Conservation (phyloP, 1,140 invertebrate species). For the Drosophila saltans region DNA sequence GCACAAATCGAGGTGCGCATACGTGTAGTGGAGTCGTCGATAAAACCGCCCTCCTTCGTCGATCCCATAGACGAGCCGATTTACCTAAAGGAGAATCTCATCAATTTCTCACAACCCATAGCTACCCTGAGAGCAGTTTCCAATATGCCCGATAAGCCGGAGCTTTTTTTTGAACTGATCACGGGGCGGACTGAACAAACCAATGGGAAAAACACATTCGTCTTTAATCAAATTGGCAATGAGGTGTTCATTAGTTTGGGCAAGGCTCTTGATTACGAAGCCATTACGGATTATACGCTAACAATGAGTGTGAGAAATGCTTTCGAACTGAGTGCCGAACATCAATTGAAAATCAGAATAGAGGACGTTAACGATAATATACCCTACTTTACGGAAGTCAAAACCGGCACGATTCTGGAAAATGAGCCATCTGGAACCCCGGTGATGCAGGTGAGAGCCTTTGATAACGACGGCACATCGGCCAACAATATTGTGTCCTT, state of each 20-base stretch:
- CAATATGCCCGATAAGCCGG: slow-evolving; percentile 88
- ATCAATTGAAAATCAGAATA: slow-evolving; percentile 89
- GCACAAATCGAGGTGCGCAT: slow-evolving; percentile 90
- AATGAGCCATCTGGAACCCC: slow-evolving; percentile 91
- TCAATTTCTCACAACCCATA: slow-evolving; percentile 87
- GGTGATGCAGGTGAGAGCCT: slow-evolving; percentile 93
- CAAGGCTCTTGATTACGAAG: slow-evolving; percentile 91
- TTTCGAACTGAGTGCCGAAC: slow-evolving; percentile 90
- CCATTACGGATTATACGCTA: slow-evolving; percentile 91
- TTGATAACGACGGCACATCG: slow-evolving; percentile 93
- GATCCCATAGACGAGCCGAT: slow-evolving; percentile 86
- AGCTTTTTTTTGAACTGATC: slow-evolving; percentile 91
- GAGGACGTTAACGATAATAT: slow-evolving; percentile 95
- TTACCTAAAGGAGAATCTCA: slow-evolving; percentile 89
- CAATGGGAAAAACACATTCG: slow-evolving; percentile 91
- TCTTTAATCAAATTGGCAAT: slow-evolving; percentile 87
- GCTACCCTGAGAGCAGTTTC: slow-evolving; percentile 88
- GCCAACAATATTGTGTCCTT: slow-evolving; percentile 92
- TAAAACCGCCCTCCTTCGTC: slow-evolving; percentile 91
- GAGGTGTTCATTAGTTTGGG: slow-evolving; percentile 89
- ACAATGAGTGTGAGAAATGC: slow-evolving; percentile 93
- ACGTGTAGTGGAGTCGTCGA: slow-evolving; percentile 93
- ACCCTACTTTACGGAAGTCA: slow-evolving; percentile 91
- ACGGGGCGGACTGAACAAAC: slow-evolving; percentile 92
- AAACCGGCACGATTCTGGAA: slow-evolving; percentile 91